Conservation (phyloP, 2,113 vertebrate genomes). For the Proteles cristata region DNA sequence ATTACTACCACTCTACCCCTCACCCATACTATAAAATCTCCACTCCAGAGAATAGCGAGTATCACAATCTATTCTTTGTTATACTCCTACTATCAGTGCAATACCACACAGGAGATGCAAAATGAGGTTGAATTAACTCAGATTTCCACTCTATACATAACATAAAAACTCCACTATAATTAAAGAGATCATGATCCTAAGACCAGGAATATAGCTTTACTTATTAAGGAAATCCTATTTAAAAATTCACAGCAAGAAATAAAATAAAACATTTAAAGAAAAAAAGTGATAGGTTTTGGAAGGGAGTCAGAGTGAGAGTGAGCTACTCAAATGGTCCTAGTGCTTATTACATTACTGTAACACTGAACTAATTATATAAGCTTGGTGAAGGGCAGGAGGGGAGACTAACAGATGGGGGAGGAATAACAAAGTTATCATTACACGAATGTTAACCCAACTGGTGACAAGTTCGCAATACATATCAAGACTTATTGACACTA, state of each 20-base stretch:
- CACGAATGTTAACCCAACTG: slow-evolving; percentile 47
- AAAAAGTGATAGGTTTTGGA: slow-evolving; percentile 23
- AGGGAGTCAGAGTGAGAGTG: neutral
- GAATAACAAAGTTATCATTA: slow-evolving; percentile 63
- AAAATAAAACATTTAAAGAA: slow-evolving; percentile 24
- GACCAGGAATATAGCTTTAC: neutral
- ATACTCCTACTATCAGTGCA: neutral
- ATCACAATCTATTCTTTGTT: neutral
- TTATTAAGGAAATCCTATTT: neutral
- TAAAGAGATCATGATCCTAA: neutral
- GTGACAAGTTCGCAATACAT: slow-evolving; percentile 70
- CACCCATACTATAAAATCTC: neutral
- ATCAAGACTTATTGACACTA: slow-evolving; percentile 59
- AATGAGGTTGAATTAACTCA: neutral
- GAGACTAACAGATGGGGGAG: neutral
- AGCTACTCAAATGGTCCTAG: neutral
- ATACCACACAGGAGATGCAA: neutral
- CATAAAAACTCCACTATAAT: slow-evolving; percentile 36
- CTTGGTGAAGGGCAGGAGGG: neutral
- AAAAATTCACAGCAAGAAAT: slow-evolving; percentile 20
- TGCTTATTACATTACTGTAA: neutral
- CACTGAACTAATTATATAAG: neutral
- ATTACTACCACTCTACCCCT: neutral
- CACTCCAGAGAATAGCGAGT: neutral
- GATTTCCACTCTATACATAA: neutral